phyloP scores from a whole-genome alignment of 2,113 vertebrate species.

The Vulpes vulpes region DNA sequence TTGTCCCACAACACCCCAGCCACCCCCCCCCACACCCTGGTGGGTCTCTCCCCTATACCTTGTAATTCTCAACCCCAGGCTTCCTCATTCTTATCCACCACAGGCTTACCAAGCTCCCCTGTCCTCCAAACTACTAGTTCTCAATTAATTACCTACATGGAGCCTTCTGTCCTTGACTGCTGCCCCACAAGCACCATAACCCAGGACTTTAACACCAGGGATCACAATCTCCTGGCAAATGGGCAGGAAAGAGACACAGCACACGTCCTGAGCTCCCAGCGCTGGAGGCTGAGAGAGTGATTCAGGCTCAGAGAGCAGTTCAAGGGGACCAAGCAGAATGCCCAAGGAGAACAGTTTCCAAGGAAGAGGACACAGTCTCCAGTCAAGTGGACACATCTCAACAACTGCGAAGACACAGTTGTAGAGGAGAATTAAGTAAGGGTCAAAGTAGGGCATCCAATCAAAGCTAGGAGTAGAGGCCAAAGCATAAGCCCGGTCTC shows the following conservation, averaged over 20 bases:
- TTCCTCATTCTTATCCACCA: conserved; percentile 18
- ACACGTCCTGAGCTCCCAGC: neutral
- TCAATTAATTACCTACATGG: neutral
- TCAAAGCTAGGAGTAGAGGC: neutral
- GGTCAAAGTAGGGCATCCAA: neutral
- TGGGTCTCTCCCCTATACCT: neutral
- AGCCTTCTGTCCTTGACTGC: neutral
- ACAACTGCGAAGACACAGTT: neutral
- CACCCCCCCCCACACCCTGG: neutral
- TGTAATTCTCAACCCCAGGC: conserved; percentile 45
- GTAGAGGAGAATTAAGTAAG: neutral
- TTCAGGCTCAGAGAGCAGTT: neutral
- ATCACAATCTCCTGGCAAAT: neutral
- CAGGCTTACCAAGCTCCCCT: neutral
- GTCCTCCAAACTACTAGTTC: neutral
- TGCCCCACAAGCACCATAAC: neutral
- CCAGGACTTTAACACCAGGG: neutral
- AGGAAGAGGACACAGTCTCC: neutral
- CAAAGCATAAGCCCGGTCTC: neutral
- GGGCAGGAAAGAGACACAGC: neutral
- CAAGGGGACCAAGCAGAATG: neutral
- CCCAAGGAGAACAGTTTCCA: neutral
- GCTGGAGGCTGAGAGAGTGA: neutral
- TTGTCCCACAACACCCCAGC: neutral
- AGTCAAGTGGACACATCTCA: neutral